phyloP scores from a whole-genome alignment of 2,113 vertebrate genomes.

The Amazona vittata region DNA sequence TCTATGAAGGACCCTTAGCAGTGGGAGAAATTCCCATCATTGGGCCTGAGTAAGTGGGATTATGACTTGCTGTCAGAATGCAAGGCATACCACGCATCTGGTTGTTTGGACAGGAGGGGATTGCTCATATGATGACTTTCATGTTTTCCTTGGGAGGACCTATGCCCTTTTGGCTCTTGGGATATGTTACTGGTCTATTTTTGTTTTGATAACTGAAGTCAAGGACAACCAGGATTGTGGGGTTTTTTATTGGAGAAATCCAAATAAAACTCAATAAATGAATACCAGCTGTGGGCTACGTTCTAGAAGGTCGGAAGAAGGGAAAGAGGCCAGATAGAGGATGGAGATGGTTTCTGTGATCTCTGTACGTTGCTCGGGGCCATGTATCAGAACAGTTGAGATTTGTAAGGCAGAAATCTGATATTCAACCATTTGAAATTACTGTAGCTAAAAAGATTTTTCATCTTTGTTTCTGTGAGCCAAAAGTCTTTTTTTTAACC shows the following conservation, averaged over 20 bases:
- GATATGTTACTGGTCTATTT: slow-evolving; percentile 17
- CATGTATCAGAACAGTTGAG: background rate
- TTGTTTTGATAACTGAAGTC: slow-evolving; percentile 52
- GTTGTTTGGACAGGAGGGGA: fast-evolving
- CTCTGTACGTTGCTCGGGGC: background rate
- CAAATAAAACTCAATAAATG: slow-evolving; percentile 20
- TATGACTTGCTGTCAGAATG: background rate
- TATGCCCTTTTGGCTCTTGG: background rate
- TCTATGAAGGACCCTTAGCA: background rate
- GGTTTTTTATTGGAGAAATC: background rate
- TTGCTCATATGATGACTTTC: background rate
- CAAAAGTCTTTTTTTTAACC: background rate
- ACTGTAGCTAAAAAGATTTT: background rate
- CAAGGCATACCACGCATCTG: background rate
- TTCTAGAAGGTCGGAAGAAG: background rate
- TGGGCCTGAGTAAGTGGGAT: background rate
- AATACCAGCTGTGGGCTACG: slow-evolving; percentile 17
- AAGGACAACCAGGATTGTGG: background rate
- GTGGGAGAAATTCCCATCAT: background rate
- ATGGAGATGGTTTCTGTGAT: slow-evolving; percentile 2
- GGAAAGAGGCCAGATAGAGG: background rate
- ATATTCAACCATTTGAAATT: background rate
- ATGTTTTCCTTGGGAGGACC: slow-evolving; percentile 14
- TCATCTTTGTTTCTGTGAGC: background rate
- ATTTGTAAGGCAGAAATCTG: slow-evolving; percentile 12